Percentiles rank a stretch among this genome's conserved stretches.
phyloP scores from a whole-genome alignment of 2,888 invertebrate genomes.

The Platycheirus albimanus region DNA sequence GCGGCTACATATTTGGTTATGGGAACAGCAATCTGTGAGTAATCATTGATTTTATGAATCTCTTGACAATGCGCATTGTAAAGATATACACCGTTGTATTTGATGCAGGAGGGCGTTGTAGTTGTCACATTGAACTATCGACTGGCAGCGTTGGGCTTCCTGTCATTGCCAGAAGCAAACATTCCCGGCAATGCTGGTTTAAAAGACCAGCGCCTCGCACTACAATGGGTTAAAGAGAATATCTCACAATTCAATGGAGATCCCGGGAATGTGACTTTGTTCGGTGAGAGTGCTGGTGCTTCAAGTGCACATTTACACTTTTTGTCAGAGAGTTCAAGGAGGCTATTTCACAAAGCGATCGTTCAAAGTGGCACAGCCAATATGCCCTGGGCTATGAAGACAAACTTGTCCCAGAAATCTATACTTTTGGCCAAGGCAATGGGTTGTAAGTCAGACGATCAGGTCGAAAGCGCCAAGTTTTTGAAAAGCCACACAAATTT shows the following conservation, averaged over 20 bases:
- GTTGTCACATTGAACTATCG: conserved; percentile 81
- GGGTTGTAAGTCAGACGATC: conserved; percentile 74
- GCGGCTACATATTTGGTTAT: conserved; percentile 79
- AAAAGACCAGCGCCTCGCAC: conserved; percentile 83
- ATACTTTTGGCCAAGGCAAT: conserved; percentile 77
- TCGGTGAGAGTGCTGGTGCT: conserved; percentile 81
- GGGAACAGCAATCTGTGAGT: conserved; percentile 79
- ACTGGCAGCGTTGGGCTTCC: conserved; percentile 80
- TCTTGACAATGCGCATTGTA: not conserved
- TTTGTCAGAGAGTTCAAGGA: conserved; percentile 78
- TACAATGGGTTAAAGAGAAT: conserved; percentile 83
- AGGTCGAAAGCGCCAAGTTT: conserved; percentile 66
- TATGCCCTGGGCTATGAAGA: conserved; percentile 81
- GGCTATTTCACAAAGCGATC: conserved; percentile 81
- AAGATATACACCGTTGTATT: conserved; percentile 79
- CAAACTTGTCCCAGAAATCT: conserved; percentile 76
- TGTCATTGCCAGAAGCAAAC: conserved; percentile 79
- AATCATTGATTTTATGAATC: not conserved
- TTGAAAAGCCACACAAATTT: conserved; percentile 71
- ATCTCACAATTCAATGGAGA: conserved; percentile 83
- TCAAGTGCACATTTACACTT: conserved; percentile 79
- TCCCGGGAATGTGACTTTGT: conserved; percentile 80
- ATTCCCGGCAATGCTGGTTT: conserved; percentile 81
- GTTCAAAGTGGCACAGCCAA: conserved; percentile 80
- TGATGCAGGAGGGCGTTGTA: conserved; percentile 80